A percentile compares a stretch with the other conserved stretches of the same genome.
Conservation (phyloP, 2,797 vertebrate species). For the Picus viridis region DNA sequence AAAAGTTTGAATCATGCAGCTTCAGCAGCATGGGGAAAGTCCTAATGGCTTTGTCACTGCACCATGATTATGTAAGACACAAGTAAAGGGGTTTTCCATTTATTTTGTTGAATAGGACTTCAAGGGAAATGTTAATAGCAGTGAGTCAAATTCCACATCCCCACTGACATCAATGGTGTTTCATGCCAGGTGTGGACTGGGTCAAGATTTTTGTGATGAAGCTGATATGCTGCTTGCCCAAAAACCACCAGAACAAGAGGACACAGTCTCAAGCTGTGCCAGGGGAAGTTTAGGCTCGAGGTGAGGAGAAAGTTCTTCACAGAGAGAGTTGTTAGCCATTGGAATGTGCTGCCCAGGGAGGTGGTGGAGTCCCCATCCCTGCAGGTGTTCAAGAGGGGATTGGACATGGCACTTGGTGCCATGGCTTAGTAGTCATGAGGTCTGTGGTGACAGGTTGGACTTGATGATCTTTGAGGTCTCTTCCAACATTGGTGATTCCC, state of each 20-base stretch:
- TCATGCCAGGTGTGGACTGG: not conserved
- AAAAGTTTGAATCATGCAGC: not conserved
- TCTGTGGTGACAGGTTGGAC: too few species aligned
- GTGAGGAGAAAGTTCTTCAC: too few species aligned
- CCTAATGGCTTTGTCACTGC: not conserved
- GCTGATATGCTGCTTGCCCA: slow-evolving; percentile 4
- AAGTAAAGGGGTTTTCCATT: not conserved
- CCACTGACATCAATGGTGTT: slow-evolving; percentile 10
- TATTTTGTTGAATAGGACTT: not conserved
- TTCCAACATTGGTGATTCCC: too few species aligned
- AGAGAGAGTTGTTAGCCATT: too few species aligned
- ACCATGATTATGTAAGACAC: accelerated
- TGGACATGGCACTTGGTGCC: too few species aligned
- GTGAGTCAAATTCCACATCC: not conserved
- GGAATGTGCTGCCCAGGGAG: too few species aligned
- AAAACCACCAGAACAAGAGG: too few species aligned
- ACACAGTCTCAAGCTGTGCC: too few species aligned
- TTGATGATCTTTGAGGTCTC: too few species aligned
- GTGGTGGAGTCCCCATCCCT: too few species aligned
- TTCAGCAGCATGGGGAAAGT: not conserved
- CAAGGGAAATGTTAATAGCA: not conserved
- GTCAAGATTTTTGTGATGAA: slow-evolving; percentile 30
- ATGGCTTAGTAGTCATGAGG: too few species aligned
- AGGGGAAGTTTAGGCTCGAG: not conserved
- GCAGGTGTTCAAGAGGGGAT: too few species aligned